phyloP scores from a whole-genome alignment of 2,797 vertebrate species.

The Poliocrania exsul region DNA sequence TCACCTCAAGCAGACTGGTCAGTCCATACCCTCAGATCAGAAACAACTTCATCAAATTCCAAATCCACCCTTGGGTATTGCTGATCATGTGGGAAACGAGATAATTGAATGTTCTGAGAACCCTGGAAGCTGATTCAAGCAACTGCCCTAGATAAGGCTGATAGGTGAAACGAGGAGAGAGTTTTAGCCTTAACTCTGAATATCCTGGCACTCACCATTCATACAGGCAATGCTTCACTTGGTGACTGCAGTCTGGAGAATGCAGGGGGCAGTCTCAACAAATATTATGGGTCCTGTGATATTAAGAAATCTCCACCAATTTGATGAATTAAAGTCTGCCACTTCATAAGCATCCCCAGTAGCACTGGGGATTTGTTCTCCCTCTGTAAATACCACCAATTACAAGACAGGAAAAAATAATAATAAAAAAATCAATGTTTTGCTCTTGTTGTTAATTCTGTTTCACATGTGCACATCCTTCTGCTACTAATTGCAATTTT shows the following conservation, averaged over 20 bases:
- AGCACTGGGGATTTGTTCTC: not conserved
- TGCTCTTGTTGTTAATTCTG: not conserved
- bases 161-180: not conserved
- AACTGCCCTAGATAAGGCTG: constrained; percentile 60
- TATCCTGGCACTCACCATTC: not conserved
- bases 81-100: constrained; percentile 55
- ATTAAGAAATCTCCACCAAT: not conserved
- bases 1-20: constrained; percentile 46
- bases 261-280: not conserved
- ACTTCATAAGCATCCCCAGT: not conserved
- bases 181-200: constrained; percentile 52
- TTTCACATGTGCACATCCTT: not conserved
- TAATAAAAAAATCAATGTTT: not conserved
- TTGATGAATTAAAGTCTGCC: not conserved
- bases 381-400: not conserved
- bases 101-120: constrained; percentile 64
- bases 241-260: not conserved
- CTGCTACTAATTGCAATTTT: not conserved
- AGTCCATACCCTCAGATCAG: constrained; percentile 57
- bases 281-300: not conserved
- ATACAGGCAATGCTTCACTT: not conserved
- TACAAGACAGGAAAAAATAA: not conserved
- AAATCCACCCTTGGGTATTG: constrained; percentile 46
- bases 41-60: constrained; percentile 65
- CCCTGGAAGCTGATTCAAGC: constrained; percentile 44